phyloP scores from a whole-genome alignment of 2,888 invertebrate genomes.

The Oeneis ivallda region DNA sequence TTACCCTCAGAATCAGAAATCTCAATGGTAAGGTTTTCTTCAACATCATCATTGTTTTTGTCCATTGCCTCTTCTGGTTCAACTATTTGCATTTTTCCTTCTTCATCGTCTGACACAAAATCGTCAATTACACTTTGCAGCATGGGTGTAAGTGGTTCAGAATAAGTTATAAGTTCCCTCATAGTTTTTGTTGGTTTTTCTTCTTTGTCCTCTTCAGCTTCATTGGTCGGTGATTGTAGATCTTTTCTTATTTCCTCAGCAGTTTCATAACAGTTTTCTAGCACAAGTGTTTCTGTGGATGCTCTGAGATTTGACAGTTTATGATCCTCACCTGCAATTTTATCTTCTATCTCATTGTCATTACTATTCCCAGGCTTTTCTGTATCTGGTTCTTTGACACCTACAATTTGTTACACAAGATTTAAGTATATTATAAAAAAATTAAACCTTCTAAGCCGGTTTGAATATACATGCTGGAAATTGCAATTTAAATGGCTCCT shows the following conservation, averaged over 20 bases:
- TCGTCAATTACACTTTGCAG: slow-evolving; percentile 63
- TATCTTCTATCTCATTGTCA: slow-evolving; percentile 48
- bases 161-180: slow-evolving; percentile 60
- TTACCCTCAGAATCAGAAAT: slow-evolving; percentile 38
- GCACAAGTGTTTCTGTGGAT: slow-evolving; percentile 66
- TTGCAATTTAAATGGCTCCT: too few species aligned
- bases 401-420: slow-evolving; percentile 45
- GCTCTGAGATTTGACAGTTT: slow-evolving; percentile 61
- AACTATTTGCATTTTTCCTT: slow-evolving; percentile 52
- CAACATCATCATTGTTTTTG: slow-evolving; percentile 36
- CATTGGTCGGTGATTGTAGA: slow-evolving; percentile 48
- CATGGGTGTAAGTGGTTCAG: slow-evolving; percentile 63
- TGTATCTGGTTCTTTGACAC: slow-evolving; percentile 44
- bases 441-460: too few species aligned
- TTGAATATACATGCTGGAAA: too few species aligned
- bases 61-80: slow-evolving; percentile 44
- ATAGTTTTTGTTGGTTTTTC: slow-evolving; percentile 48
- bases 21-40: slow-evolving; percentile 32
- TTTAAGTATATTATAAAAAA: neutral
- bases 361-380: slow-evolving; percentile 49
- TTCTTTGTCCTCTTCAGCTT: slow-evolving; percentile 36
- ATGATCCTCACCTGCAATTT: slow-evolving; percentile 63
- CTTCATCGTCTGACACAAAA: slow-evolving; percentile 59
- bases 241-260: slow-evolving; percentile 59
- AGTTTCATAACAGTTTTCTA: slow-evolving; percentile 59